Base-by-base conservation (phyloP, 2,113 vertebrate genomes). In the Nicator chloris region DNA sequence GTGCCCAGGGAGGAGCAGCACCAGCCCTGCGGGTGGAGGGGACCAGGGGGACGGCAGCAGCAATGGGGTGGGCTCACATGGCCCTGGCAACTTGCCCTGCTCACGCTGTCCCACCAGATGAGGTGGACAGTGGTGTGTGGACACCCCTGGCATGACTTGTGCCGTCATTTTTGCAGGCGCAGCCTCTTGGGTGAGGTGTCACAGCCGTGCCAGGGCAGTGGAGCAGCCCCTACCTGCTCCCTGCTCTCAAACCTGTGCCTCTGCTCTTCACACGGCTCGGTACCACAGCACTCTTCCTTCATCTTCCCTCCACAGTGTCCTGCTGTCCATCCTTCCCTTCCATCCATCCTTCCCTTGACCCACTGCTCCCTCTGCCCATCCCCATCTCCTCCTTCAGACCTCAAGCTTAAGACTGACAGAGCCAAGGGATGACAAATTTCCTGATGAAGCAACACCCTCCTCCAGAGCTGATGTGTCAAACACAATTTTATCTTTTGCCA, bases 211-310 rank as follows among this genome's bases (percentile, higher is more conserved):
- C 79, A 54, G 79, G 35, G 9, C 26, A 1, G 23, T 1, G 15
- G 63, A 44, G 33, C 71, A 56, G 44, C 15, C 54, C 24, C 54
- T 61, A 37, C 50, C 24, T 3, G 19, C 78, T 61, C 23, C 22
- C 59, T 64, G 44, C 14, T 16, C 40, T 12, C 54, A 37, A 47
- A 14, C 10, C 7, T 2, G 6, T 16, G n/a, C 28, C 9, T 16
- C 11, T 23, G 64, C 40, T 33, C 6, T 8, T 31, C 45, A 0
- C 7, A 16, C 0, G 0, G 33, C 39, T 51, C 0, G 0, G 26
- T 23, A 13, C 23, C 7, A 4, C 28, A 13, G 15, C 6, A 1
- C 18, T 42, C 7, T 13, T 26, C 33, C 45, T 30, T 39, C 37
- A 4, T 4, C 31, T n/a, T 16, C 16, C 9, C 9, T 26, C 10